phyloP scores from a whole-genome alignment of 92 coral and sea anemone genomes.

The Scolanthus callimorphus region DNA sequence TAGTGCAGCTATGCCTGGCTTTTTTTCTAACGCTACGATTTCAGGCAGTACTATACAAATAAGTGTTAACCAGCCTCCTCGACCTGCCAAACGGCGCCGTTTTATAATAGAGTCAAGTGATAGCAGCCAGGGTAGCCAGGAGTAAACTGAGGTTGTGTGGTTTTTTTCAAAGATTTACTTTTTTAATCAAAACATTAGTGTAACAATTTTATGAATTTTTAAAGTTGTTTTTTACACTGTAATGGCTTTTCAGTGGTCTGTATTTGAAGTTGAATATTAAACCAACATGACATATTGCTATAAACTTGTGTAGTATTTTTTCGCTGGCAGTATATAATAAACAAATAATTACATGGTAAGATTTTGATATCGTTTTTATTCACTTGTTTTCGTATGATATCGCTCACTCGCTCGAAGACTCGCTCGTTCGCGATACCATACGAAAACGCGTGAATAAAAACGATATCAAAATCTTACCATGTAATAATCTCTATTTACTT shows the following conservation, averaged over 20 bases:
- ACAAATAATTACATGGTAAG: not conserved
- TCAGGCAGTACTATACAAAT: not conserved
- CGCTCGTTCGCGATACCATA: no score
- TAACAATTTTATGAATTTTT: no score
- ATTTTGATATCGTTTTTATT: conserved; percentile 4
- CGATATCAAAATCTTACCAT: no score
- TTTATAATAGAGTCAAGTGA: conserved; percentile 1
- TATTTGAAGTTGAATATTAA: no score
- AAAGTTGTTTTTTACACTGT: no score
- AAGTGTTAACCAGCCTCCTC: conserved; percentile 1
- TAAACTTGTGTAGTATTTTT: no score
- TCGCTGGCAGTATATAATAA: not conserved
- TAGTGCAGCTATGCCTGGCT: not conserved
- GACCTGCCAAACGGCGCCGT: not conserved
- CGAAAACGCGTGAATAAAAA: no score
- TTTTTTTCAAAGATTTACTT: no score
- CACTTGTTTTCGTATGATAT: conserved; percentile 7
- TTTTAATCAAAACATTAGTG: no score
- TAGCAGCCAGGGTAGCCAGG: conserved; percentile 6
- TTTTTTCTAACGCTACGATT: conserved; percentile 3
- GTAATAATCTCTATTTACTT: conserved; percentile 1
- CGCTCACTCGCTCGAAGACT: conserved; percentile 17
- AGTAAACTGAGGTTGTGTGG: no score
- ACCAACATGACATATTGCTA: no score
- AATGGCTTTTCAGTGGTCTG: no score